Evolutionary conservation across 2,888 invertebrate genomes (phyloP), one percentile per base, ranked within the genome.

Genomic region (Trissolcus japonicus): DNA sequence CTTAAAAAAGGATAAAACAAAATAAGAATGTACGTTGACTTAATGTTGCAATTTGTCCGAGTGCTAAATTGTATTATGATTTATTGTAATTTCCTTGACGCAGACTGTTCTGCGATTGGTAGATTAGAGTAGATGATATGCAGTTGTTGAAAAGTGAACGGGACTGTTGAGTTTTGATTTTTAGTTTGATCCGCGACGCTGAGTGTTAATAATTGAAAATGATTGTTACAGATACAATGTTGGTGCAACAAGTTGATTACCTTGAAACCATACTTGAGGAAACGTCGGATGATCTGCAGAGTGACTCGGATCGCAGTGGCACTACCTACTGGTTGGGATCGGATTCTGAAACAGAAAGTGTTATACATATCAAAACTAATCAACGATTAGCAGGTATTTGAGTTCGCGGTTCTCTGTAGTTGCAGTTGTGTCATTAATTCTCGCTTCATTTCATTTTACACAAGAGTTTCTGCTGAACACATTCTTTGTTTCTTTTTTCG

Each of bases 251-350:
- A 82, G 91, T 91, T 82, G 91, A 93, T 86, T 94, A 94, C 89
- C 91, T 96, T 90, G 96, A 96, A 89, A 96, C 96, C 25, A 96
- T 96, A 87, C 92, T 95, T 85, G 96, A 96, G 90, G 96, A 96
- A 90, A 96, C 96, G 16, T 95, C 95, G 82, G 96, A 96, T 90
- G 96, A 96, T 86, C 90, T 95, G 81, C 92, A 93, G 79, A 94
- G 94, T 76, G 94, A 94, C 86, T 93, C 93, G 75, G 93, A 93
- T 76, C 92, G 92, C 50, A 91, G 92, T 82, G 86, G 86, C 55
- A 87, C 88, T 25, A 87, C 88, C 13, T 92, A 91, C 82, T 92
- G 92, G 92, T 89, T 92, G 63, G 91, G 91, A 57, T 91, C 91
- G 6, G 95, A 95, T 89, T 95, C 95, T 50, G 95, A 95, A 86